These are phyloP conservation scores for Macaria liturata DNA, from an alignment of 2,888 invertebrate species.

Conservation along the genomic window DNA sequence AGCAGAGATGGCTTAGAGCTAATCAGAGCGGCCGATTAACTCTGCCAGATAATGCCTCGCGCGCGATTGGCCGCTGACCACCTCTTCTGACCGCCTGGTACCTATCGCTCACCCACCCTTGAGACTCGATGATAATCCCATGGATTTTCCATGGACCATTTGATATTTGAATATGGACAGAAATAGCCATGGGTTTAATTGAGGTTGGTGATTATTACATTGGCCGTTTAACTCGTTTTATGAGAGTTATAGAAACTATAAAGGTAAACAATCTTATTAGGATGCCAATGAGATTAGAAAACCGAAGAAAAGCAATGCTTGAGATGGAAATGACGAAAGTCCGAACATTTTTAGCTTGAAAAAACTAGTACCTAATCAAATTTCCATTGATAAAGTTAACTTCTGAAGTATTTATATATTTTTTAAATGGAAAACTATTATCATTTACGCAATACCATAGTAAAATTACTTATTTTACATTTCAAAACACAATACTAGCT, in stretches of 20 bases:
- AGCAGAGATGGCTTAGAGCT: conserved; percentile 69
- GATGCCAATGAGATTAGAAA: too few species aligned
- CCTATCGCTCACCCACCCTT: conserved; percentile 43
- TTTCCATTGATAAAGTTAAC: too few species aligned
- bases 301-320: too few species aligned
- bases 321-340: too few species aligned
- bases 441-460: too few species aligned
- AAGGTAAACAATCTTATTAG: too few species aligned
- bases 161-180: conserved; percentile 45
- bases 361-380: too few species aligned
- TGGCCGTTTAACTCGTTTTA: neutral
- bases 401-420: too few species aligned
- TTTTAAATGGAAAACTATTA: too few species aligned
- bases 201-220: neutral
- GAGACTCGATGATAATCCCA: conserved; percentile 55
- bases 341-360: too few species aligned
- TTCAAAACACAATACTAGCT: neutral
- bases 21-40: conserved; percentile 78
- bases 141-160: conserved; percentile 52
- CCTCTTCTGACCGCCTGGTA: conserved; percentile 65
- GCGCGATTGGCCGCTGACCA: conserved; percentile 79
- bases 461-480: neutral
- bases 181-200: conserved; percentile 25
- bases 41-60: conserved; percentile 73
- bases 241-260: too few species aligned